Percentiles rank a stretch among this genome's conserved stretches.
Conservation (phyloP, 2,888 invertebrate species). For the Ornithoptera alexandrae region DNA sequence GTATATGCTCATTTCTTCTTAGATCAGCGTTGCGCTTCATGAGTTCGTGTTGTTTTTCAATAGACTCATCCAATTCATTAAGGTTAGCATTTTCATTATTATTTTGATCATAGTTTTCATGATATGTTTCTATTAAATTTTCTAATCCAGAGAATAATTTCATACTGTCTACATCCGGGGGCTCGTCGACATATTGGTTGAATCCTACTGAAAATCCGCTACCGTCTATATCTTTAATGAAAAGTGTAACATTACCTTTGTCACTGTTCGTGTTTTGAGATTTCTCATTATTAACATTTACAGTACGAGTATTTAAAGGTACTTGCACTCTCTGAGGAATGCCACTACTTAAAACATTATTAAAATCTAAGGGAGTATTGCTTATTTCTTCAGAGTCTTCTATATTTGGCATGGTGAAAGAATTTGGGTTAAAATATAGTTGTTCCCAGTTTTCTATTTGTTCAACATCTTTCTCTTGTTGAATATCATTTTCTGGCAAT, state of each 20-base stretch:
- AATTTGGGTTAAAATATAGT: conserved; percentile 44
- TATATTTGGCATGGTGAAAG: conserved; percentile 49
- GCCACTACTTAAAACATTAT: conserved; percentile 48
- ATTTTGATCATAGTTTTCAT: conserved; percentile 48
- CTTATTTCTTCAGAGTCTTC: conserved; percentile 63
- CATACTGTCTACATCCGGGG: conserved; percentile 61
- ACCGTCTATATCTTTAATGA: conserved; percentile 62
- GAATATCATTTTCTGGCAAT: conserved; percentile 18
- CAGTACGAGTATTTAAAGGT: conserved; percentile 51
- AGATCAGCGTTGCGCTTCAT: conserved; percentile 32
- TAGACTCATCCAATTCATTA: conserved; percentile 30
- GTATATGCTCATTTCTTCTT: conserved; percentile 18
- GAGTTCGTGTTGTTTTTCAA: conserved; percentile 31
- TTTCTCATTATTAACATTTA: conserved; percentile 34
- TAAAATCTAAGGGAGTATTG: conserved; percentile 53
- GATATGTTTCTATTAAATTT: conserved; percentile 56
- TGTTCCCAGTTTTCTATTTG: conserved; percentile 45
- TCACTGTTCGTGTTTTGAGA: conserved; percentile 39
- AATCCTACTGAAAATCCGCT: conserved; percentile 66
- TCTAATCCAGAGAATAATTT: conserved; percentile 62
- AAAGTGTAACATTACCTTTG: conserved; percentile 54
- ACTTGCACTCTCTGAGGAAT: conserved; percentile 61
- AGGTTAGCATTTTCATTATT: conserved; percentile 33
- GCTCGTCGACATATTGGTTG: conserved; percentile 61
- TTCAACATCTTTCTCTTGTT: conserved; percentile 9